Conservation (phyloP, 2,113 vertebrate species). For the Corvus moneduloides region DNA sequence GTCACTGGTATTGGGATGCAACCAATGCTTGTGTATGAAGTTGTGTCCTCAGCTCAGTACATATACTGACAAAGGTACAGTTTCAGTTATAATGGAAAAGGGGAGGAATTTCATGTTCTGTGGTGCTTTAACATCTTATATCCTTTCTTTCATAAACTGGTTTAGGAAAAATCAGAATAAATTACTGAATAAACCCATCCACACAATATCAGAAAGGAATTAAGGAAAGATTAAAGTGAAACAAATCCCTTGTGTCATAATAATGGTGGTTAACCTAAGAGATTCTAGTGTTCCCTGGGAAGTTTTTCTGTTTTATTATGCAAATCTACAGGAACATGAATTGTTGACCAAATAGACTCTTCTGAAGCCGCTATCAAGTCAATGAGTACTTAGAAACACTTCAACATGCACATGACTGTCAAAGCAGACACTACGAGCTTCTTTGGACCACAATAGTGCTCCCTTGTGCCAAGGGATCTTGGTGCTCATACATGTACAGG, state of each 20-base stretch:
- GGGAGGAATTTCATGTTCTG: not conserved
- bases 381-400: not conserved
- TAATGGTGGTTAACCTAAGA: not conserved
- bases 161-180: not conserved
- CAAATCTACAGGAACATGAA: not conserved
- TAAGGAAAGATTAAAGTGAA: not conserved
- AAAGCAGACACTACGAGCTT: not conserved
- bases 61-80: not conserved
- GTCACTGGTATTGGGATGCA: not conserved
- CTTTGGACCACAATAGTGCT: not conserved
- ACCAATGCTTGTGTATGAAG: not conserved
- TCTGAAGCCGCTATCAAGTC: not conserved
- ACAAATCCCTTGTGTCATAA: not conserved
- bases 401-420: not conserved
- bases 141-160: not conserved
- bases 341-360: conserved; percentile 2
- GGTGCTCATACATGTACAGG: not conserved
- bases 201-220: not conserved
- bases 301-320: not conserved
- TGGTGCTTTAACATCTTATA: not conserved
- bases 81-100: not conserved
- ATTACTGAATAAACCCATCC: not conserved
- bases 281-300: not conserved
- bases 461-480: not conserved
- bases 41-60: fast-evolving